These are phyloP conservation scores for Scalopus aquaticus DNA, from an alignment of 2,113 vertebrate species.

Conservation along the genomic window DNA sequence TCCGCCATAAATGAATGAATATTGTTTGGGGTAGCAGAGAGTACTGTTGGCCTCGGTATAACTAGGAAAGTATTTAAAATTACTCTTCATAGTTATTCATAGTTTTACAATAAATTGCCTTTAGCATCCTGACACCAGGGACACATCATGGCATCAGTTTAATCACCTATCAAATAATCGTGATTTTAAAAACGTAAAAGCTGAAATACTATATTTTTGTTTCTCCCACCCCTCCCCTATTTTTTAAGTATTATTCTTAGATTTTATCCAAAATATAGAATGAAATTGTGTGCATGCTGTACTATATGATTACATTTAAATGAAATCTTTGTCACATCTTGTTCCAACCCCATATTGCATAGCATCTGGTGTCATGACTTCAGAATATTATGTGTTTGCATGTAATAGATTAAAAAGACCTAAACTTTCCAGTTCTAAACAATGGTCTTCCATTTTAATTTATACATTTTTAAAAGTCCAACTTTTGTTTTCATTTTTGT, in stretches of 20 bases:
- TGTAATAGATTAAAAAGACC: constrained; percentile 51
- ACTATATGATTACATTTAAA: constrained; percentile 51
- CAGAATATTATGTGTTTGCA: constrained; percentile 68
- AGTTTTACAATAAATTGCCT: not conserved
- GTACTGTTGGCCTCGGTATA: not conserved
- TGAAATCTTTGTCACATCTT: constrained; percentile 59
- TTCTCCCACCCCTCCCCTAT: not conserved
- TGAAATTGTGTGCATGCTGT: constrained; percentile 63
- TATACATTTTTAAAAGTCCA: constrained; percentile 52
- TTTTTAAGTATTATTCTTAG: constrained; percentile 28
- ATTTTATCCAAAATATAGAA: constrained; percentile 7
- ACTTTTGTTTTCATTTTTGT: constrained; percentile 67
- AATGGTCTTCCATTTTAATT: constrained; percentile 28
- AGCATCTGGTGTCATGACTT: constrained; percentile 73
- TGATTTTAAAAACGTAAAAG: constrained; percentile 27
- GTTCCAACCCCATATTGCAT: constrained; percentile 66
- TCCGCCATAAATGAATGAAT: constrained; percentile 46
- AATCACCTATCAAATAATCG: not conserved
- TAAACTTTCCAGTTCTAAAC: not conserved
- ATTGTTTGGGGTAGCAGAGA: not conserved
- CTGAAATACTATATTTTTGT: not conserved
- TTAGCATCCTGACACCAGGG: constrained; percentile 14
- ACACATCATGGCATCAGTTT: constrained; percentile 10
- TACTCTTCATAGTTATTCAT: not conserved
- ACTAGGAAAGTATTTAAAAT: constrained; percentile 31